Base-by-base conservation (phyloP, 2,888 invertebrate genomes). In the Drosophila birchii region DNA sequence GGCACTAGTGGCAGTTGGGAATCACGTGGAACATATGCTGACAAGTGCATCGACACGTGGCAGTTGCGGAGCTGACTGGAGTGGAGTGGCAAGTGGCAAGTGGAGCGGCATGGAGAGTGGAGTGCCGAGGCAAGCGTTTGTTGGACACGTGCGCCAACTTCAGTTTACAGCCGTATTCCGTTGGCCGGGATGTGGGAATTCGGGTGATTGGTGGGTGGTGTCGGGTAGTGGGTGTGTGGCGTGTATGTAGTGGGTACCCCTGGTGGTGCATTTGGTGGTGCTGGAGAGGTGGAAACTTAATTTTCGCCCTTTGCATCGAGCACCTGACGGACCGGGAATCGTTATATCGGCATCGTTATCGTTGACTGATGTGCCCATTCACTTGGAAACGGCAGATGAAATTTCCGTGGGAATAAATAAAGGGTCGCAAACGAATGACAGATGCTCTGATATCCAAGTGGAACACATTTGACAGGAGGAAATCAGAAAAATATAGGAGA, bases 101-200 rank as follows among this genome's bases (percentile, higher is more conserved):
- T 81, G 86, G 86, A 64, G 64, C 45, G 26, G 63, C 51, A 29
- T 58, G 62, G 44, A 58, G 39, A 49, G 60, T 55, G 44, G 45
- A 59, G 53, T 61, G 70, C 49, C 43, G 60, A 64, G 58, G 63
- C 68, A 59, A 80, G 61, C 88, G 86, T 81, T 88, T 88, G 88
- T 77, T 79, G 81, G 88, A 81, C 88, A 84, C 84, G 84, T 84
- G 84, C 84, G 64, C 54, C 76, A 76, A 86, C 88, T 85, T 88
- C 81, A 86, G 73, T 75, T 86, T 68, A 82, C 74, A 67, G 53
- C 58, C 66, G 54, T 53, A 38, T 58, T 58, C 55, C 71, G 72
- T 34, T 39, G 39, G 44, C 38, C 39, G 72, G 26, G 16, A 43
- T 23, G 62, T 34, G 43, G 43, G 16, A 43, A 26, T 58, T 23